phyloP scores from a whole-genome alignment of 2,888 invertebrate genomes.

The Acleris sparsana region DNA sequence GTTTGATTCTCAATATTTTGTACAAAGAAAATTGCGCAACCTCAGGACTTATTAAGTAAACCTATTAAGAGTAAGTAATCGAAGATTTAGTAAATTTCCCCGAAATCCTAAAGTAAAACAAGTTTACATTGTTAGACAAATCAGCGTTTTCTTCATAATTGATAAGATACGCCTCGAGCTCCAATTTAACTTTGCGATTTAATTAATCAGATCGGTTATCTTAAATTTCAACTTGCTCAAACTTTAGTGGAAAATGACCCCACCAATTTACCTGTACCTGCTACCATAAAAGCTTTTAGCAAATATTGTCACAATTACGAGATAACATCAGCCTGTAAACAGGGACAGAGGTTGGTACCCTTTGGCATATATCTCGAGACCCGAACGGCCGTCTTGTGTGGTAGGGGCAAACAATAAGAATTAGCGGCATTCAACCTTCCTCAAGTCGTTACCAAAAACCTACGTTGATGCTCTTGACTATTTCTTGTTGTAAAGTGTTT shows the following conservation, averaged over 20 bases:
- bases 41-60: background rate
- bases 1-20: too few species aligned
- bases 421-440: constrained; percentile 40
- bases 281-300: constrained; percentile 69
- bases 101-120: constrained; percentile 5
- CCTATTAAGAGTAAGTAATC: background rate
- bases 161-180: constrained; percentile 31
- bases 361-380: constrained; percentile 71
- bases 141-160: constrained; percentile 21
- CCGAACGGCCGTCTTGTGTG: constrained; percentile 55
- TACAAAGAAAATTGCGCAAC: too few species aligned
- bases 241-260: constrained; percentile 37
- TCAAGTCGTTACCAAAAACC: background rate
- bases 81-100: background rate
- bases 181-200: constrained; percentile 51
- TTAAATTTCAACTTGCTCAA: constrained; percentile 43
- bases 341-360: constrained; percentile 68
- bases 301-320: constrained; percentile 82
- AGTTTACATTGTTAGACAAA: constrained; percentile 22
- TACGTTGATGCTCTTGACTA: background rate
- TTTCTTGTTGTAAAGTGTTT: background rate
- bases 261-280: constrained; percentile 45
- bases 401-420: constrained; percentile 47
- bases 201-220: constrained; percentile 48
- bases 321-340: constrained; percentile 80